phyloP scores from a whole-genome alignment of 2,888 invertebrate genomes.

The Operophtera brumata region DNA sequence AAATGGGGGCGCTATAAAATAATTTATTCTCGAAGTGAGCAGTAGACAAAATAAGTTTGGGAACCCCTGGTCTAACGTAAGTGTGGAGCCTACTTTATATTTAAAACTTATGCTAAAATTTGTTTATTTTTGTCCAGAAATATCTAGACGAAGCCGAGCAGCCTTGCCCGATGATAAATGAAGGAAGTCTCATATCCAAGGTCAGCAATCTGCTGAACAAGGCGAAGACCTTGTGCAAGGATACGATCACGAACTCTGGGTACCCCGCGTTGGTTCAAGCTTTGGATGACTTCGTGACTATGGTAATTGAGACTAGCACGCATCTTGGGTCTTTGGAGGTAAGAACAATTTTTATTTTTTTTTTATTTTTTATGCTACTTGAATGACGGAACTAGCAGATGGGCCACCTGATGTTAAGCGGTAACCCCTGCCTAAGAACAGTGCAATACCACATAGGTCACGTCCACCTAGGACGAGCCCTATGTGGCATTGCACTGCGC shows the following conservation, averaged over 20 bases:
- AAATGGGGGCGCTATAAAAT: no score
- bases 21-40: no score
- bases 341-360: no score
- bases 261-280: constrained; percentile 83
- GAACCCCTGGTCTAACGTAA: no score
- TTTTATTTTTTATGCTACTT: no score
- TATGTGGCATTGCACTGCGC: no score
- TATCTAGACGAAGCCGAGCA: constrained; percentile 65
- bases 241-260: constrained; percentile 78
- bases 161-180: constrained; percentile 46
- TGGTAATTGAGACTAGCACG: constrained; percentile 84
- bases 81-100: neutral
- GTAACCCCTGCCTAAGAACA: no score
- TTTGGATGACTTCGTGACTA: constrained; percentile 84
- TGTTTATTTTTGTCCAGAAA: constrained; percentile 51
- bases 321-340: constrained; percentile 85
- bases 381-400: no score
- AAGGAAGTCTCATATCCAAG: constrained; percentile 61
- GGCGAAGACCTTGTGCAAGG: constrained; percentile 83
- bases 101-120: neutral
- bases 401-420: no score
- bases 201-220: constrained; percentile 77
- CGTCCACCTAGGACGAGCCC: no score
- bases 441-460: no score
- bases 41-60: no score